Conservation (phyloP, 2,113 vertebrate genomes). For the Hemiscyllium ocellatum region DNA sequence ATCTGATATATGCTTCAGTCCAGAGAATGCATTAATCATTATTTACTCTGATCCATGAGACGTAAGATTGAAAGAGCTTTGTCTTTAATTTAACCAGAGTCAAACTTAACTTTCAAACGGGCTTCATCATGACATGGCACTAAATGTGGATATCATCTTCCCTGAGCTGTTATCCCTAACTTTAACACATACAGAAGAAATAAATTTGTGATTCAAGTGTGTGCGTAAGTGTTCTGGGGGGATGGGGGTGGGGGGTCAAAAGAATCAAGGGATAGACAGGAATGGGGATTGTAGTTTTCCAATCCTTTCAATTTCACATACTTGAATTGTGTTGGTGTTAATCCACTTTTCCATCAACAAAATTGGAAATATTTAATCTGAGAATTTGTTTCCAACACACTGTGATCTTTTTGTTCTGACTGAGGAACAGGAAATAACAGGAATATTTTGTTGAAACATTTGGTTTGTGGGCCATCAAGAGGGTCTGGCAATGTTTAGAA, state of each 20-base stretch:
- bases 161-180: background rate
- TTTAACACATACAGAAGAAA: background rate
- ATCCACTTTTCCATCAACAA: background rate
- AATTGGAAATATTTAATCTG: background rate
- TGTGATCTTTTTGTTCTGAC: conserved; percentile 42
- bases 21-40: background rate
- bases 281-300: background rate
- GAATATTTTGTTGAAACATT: conserved; percentile 53
- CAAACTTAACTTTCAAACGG: background rate
- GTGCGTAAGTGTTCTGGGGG: background rate
- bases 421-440: conserved; percentile 54
- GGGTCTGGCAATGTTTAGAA: conserved; percentile 51
- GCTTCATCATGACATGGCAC: background rate
- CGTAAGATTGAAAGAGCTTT: background rate
- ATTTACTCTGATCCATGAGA: background rate
- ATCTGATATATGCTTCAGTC: background rate
- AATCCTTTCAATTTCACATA: background rate
- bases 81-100: background rate
- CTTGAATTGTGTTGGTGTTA: background rate
- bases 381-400: background rate
- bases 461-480: conserved; percentile 48
- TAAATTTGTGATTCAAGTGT: background rate
- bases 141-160: background rate
- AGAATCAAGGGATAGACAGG: background rate
- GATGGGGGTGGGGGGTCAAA: background rate